Evolutionary conservation across 2,888 invertebrate genomes (phyloP).

Genomic region (Fabriciana adippe): DNA sequence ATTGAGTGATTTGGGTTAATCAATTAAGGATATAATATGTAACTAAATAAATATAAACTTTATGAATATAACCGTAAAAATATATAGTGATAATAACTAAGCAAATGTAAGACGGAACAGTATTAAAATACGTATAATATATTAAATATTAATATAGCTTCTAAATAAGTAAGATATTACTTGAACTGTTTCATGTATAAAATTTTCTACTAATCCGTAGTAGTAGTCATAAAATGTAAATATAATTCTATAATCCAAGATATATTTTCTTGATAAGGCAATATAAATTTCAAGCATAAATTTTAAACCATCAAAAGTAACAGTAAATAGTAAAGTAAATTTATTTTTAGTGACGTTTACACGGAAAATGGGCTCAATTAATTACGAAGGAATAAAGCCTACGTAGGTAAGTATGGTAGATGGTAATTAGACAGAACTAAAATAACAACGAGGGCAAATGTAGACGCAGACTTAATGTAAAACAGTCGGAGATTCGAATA

Average conservation of each 20-base stretch:
- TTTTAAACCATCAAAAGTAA: constrained; percentile 3
- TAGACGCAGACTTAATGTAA: neutral
- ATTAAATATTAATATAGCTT: no score
- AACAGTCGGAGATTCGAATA: neutral
- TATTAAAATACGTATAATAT: no score
- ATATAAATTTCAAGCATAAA: constrained; percentile 8
- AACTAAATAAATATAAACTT: no score
- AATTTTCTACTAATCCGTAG: neutral
- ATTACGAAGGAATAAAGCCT: constrained; percentile 17
- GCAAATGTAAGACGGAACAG: no score
- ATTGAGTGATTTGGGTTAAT: no score
- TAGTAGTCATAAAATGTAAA: neutral
- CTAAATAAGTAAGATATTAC: no score
- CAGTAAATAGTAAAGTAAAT: constrained; percentile 18
- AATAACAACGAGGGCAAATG: neutral
- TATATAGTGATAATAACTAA: no score
- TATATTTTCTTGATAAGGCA: neutral
- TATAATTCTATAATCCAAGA: constrained; percentile 7
- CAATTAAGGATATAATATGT: no score
- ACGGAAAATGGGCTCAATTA: constrained; percentile 19
- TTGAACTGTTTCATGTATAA: neutral
- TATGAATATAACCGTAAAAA: no score
- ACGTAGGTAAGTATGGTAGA: constrained; percentile 7
- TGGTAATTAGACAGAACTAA: constrained; percentile 18
- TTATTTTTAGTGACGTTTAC: constrained; percentile 14